phyloP scores from a whole-genome alignment of 2,113 vertebrate genomes.

The Phycodurus eques region DNA sequence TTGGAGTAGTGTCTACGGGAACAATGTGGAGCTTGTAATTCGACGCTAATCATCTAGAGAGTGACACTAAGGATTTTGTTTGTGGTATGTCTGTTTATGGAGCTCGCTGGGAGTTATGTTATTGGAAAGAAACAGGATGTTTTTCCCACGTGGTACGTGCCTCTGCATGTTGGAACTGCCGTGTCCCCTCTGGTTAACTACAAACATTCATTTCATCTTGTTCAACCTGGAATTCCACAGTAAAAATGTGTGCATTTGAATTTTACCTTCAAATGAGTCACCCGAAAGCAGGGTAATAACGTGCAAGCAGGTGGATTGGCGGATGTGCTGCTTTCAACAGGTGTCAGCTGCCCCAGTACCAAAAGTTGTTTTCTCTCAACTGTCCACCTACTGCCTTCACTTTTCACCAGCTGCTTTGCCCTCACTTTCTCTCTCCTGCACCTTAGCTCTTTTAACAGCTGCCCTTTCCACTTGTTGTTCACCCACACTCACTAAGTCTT shows the following conservation, averaged over 20 bases:
- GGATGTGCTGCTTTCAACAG: conserved; percentile 30
- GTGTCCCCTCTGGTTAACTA: conserved; percentile 25
- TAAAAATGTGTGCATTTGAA: not conserved
- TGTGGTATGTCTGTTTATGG: conserved; percentile 35
- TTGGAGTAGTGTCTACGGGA: conserved; percentile 55
- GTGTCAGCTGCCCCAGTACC: conserved; percentile 43
- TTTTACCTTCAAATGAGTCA: not conserved
- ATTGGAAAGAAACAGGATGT: conserved; percentile 50
- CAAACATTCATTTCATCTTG: not conserved
- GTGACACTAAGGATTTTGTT: conserved; percentile 33
- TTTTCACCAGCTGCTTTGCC: conserved; percentile 23
- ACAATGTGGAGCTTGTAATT: conserved; percentile 47
- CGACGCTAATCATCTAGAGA: conserved; percentile 49
- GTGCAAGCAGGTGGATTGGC: conserved; percentile 24
- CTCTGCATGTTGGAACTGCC: conserved; percentile 43
- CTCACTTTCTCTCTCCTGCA: not conserved
- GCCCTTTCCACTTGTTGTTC: not conserved
- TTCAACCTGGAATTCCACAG: conserved; percentile 1
- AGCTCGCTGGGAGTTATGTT: conserved; percentile 33
- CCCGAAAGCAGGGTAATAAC: not conserved
- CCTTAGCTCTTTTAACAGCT: not conserved
- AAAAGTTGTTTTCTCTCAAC: conserved; percentile 17
- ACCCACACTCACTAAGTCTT: not conserved
- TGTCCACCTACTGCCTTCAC: not conserved
- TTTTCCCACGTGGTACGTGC: conserved; percentile 19